A percentile compares a stretch with the other conserved stretches of the same genome.
These are phyloP conservation scores for Chymomyza procnemis DNA, from an alignment of 2,888 invertebrate genomes.

Conservation along the genomic window DNA sequence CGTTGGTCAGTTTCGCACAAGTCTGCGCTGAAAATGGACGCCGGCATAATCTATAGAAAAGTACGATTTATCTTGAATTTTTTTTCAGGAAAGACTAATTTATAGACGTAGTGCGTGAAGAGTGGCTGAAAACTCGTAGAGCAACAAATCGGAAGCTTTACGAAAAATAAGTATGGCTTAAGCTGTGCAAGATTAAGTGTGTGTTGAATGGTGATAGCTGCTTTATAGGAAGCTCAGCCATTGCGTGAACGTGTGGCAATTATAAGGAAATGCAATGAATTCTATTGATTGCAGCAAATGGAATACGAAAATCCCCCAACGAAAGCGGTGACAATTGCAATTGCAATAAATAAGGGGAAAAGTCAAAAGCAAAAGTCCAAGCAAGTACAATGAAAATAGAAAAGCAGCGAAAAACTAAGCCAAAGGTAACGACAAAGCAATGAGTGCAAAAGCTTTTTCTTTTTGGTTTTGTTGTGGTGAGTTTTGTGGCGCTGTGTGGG, in stretches of 20 bases:
- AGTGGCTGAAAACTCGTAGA: background rate
- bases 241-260: background rate
- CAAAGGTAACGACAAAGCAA: slow-evolving; percentile 19
- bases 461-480: slow-evolving; percentile 8
- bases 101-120: slow-evolving; percentile 7
- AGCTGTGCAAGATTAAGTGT: too few species aligned
- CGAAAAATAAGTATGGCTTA: too few species aligned
- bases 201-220: too few species aligned
- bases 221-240: background rate
- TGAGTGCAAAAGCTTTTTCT: slow-evolving; percentile 1
- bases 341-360: background rate
- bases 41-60: slow-evolving; percentile 55
- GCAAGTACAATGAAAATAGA: background rate
- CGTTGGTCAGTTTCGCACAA: slow-evolving; percentile 55
- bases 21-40: slow-evolving; percentile 64
- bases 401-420: slow-evolving; percentile 14
- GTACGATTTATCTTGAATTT: slow-evolving; percentile 43
- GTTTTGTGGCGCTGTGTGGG: background rate
- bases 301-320: background rate
- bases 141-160: background rate
- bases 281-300: slow-evolving; percentile 50
- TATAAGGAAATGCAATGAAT: slow-evolving; percentile 50
- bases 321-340: background rate
- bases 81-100: background rate
- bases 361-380: background rate